Evolutionary conservation across 1,140 invertebrate species (phyloP).

Genomic region (Melanaphis sacchari): DNA sequence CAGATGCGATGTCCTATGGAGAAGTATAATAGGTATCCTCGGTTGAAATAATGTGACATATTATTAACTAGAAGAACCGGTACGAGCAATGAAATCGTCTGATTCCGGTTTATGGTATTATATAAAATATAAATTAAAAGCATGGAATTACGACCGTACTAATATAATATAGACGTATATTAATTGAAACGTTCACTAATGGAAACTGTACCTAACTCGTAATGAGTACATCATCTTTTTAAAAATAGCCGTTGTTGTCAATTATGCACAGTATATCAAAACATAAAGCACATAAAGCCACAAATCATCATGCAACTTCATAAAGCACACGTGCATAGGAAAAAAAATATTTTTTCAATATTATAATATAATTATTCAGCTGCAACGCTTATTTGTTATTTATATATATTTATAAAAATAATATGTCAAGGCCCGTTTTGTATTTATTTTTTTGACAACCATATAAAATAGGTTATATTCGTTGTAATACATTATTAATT

Average conservation of each 20-base stretch:
- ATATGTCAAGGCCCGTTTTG: neutral
- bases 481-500: neutral
- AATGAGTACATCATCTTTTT: neutral
- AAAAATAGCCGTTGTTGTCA: neutral
- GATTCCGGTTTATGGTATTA: neutral
- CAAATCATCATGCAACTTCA: neutral
- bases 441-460: neutral
- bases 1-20: too few relatives aligned
- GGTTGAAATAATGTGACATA: neutral
- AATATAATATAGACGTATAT: neutral
- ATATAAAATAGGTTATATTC: neutral
- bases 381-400: neutral
- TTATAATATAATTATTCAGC: neutral
- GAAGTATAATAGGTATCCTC: neutral
- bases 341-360: neutral
- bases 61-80: neutral
- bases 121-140: conserved; percentile 1
- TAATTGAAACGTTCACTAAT: neutral
- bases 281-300: neutral
- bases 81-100: neutral
- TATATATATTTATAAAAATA: too few relatives aligned
- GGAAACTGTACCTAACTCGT: neutral
- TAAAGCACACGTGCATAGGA: neutral
- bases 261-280: neutral
- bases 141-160: neutral